Base-by-base conservation (phyloP, 2,888 invertebrate genomes). In the Caenorhabditis sp. region DNA sequence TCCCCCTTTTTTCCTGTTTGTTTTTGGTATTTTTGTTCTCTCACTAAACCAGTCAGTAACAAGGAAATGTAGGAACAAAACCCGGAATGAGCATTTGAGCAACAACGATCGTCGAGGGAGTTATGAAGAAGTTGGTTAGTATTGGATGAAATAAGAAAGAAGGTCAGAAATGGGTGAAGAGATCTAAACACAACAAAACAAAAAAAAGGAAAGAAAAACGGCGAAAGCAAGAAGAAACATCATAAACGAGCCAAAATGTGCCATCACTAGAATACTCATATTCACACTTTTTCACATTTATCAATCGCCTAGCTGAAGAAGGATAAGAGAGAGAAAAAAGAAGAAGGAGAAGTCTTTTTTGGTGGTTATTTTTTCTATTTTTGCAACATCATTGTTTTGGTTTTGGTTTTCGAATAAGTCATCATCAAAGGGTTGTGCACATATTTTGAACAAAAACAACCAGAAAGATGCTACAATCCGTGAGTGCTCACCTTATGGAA, bases 401-500 rank as follows among this genome's bases (percentile, higher is more conserved):
- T 25, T 26, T 1, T 12, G 23, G 10, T 56, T 56, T 25, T 56
- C 8, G 5, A 4, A 26, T 12, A 56, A 17, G 8, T 23, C 21
- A 56, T 26, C 17, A 26, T 56, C 56, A 26, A 21, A 10, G 14
- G 5, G 14, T 17, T 7, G 14, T 43, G 3, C 17, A 10, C n/a
- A 4, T 17, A 53, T 14, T 56, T 56, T 56, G 56, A 56, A 43
- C 17, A 17, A 7, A 43, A 14, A 43, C 5, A 17, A 10, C 3
- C 23, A 21, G 21, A 53, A 67, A 63, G n/a, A 83, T 83, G 83
- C 75, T 83, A 64, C 83, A 83, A 72, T 83, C 83, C 12, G 79
- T 83, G 59, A 77, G 76, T 52, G 82, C 77, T 10, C 83, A 83
- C 64, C 66, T 82, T 49, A 81, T 81, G 81, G 82, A 80, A 56